A percentile compares a stretch with the other conserved stretches of the same genome.
Evolutionary conservation across 2,113 vertebrate species (phyloP).

Genomic region (Isichthys henryi): DNA sequence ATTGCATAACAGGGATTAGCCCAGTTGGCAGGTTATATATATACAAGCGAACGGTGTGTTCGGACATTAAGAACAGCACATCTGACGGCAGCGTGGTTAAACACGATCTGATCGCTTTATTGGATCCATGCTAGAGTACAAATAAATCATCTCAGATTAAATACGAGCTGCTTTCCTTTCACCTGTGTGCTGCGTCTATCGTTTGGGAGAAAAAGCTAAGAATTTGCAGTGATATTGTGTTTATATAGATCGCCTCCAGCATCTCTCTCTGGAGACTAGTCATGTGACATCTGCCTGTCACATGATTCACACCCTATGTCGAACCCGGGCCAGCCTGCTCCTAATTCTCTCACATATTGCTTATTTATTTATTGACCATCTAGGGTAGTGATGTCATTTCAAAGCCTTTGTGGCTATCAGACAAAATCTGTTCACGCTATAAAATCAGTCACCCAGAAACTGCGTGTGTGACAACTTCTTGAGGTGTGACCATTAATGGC

Average conservation of each 20-base stretch:
- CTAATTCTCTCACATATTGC: background rate
- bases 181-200: background rate
- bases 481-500: background rate
- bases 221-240: background rate
- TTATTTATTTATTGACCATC: background rate
- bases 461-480: background rate
- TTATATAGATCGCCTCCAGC: background rate
- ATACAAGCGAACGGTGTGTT: slow-evolving; percentile 37
- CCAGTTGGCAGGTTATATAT: slow-evolving; percentile 41
- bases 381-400: background rate
- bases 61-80: slow-evolving; percentile 32
- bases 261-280: background rate
- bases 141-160: background rate
- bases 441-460: background rate
- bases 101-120: slow-evolving; percentile 14
- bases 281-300: background rate
- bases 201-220: background rate
- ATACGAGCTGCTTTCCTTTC: background rate
- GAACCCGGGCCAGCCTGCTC: background rate
- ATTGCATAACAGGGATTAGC: slow-evolving; percentile 46
- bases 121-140: background rate
- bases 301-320: background rate
- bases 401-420: background rate
- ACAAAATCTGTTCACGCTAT: background rate
- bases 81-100: slow-evolving; percentile 30